A percentile compares a stretch with the other conserved stretches of the same genome.
These are phyloP conservation scores for Osmerus eperlanus DNA, from an alignment of 2,113 vertebrate genomes.

Conservation along the genomic window DNA sequence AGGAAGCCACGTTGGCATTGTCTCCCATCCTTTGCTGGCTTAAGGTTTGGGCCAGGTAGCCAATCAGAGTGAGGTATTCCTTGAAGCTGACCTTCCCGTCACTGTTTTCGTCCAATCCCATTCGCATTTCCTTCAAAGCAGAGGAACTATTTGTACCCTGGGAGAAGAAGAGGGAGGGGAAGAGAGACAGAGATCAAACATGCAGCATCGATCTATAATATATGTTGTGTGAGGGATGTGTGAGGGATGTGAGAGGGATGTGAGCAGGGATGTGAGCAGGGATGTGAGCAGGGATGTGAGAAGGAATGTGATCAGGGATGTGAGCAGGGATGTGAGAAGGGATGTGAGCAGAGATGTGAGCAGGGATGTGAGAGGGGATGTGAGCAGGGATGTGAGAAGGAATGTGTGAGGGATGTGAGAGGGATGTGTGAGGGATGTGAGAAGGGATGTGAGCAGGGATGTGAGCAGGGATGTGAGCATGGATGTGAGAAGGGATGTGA, in stretches of 20 bases:
- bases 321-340: not conserved
- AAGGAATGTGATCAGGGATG: no score
- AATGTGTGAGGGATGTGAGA: no score
- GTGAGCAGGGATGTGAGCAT: not conserved
- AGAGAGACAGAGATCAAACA: not conserved
- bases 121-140: conserved; percentile 64
- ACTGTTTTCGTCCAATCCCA: conserved; percentile 60
- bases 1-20: conserved; percentile 28
- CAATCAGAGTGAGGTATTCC: conserved; percentile 69
- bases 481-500: no score
- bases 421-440: no score
- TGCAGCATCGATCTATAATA: not conserved
- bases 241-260: not conserved
- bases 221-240: no score
- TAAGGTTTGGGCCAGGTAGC: conserved; percentile 60
- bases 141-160: conserved; percentile 60
- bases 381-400: no score
- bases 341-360: not conserved
- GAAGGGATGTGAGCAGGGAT: not conserved
- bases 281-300: no score
- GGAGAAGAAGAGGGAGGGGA: conserved; percentile 2
- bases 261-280: not conserved
- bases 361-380: no score
- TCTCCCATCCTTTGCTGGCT: conserved; percentile 40
- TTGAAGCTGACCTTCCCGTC: conserved; percentile 71